phyloP scores from a whole-genome alignment of 2,113 vertebrate species.

The Glaucidium brasilianum region DNA sequence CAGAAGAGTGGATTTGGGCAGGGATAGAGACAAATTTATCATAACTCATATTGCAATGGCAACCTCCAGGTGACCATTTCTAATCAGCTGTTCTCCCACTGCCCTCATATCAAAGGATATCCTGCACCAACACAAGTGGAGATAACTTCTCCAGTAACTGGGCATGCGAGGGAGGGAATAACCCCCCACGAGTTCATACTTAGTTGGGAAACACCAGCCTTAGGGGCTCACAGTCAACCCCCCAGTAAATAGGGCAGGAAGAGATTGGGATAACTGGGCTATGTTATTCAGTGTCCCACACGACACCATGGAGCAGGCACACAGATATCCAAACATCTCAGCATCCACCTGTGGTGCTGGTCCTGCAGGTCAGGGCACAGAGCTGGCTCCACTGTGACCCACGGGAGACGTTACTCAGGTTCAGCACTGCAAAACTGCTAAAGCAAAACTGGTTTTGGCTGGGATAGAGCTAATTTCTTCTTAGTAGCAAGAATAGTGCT shows the following conservation, averaged over 20 bases:
- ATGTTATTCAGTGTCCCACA: background rate
- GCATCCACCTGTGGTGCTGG: fast-evolving
- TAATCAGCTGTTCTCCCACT: background rate
- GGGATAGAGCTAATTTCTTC: no score
- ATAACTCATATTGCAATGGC: fast-evolving
- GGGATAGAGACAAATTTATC: background rate
- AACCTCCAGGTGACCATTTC: background rate
- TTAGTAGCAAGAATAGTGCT: no score
- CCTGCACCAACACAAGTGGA: fast-evolving
- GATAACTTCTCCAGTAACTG: background rate
- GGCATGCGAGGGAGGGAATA: background rate
- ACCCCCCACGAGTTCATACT: background rate
- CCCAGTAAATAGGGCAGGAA: background rate
- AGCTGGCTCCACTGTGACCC: background rate
- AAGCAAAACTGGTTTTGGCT: background rate
- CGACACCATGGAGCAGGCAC: background rate
- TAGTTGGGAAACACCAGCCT: background rate
- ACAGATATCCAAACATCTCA: background rate
- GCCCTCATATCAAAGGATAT: background rate
- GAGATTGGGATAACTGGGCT: background rate
- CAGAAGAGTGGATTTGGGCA: background rate
- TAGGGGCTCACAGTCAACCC: background rate
- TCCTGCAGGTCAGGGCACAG: background rate
- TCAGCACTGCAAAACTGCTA: background rate
- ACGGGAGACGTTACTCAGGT: background rate